Evolutionary conservation across 2,113 vertebrate species (phyloP).

Genomic region (Pyxicephalus adspersus): DNA sequence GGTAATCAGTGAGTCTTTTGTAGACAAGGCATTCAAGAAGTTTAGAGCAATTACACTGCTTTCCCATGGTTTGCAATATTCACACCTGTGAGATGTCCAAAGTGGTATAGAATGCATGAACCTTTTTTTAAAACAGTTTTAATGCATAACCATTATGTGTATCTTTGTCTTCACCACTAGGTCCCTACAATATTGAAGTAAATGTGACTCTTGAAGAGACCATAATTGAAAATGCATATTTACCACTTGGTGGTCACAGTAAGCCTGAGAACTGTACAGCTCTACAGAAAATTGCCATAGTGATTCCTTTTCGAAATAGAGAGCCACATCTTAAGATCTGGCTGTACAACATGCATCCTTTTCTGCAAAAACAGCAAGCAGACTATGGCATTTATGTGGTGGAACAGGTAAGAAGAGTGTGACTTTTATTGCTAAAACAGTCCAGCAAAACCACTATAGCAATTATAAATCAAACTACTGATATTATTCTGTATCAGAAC

Average conservation of each 20-base stretch:
- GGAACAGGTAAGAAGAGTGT: conserved; percentile 46
- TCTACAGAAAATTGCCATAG: conserved; percentile 50
- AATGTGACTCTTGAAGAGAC: not conserved
- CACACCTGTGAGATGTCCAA: too few relatives aligned
- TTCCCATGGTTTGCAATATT: too few relatives aligned
- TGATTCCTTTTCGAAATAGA: conserved; percentile 55
- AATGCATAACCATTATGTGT: not conserved
- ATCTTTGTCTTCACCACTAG: not conserved
- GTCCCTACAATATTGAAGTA: conserved; percentile 3
- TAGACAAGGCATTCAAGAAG: too few relatives aligned
- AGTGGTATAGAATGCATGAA: too few relatives aligned
- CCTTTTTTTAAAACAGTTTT: too few relatives aligned
- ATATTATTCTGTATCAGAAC: too few relatives aligned
- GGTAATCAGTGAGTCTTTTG: too few relatives aligned
- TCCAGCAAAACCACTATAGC: too few relatives aligned
- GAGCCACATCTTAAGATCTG: conserved; percentile 48
- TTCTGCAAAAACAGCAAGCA: conserved; percentile 49
- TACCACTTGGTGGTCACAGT: conserved; percentile 11
- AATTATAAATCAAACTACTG: too few relatives aligned
- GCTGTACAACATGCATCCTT: conserved; percentile 52
- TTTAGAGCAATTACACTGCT: too few relatives aligned
- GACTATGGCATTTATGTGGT: conserved; percentile 53
- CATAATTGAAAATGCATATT: not conserved
- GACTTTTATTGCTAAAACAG: too few relatives aligned
- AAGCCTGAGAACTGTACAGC: conserved; percentile 40